phyloP scores from a whole-genome alignment of 2,888 invertebrate species.

The Hirudinaria manillensis region DNA sequence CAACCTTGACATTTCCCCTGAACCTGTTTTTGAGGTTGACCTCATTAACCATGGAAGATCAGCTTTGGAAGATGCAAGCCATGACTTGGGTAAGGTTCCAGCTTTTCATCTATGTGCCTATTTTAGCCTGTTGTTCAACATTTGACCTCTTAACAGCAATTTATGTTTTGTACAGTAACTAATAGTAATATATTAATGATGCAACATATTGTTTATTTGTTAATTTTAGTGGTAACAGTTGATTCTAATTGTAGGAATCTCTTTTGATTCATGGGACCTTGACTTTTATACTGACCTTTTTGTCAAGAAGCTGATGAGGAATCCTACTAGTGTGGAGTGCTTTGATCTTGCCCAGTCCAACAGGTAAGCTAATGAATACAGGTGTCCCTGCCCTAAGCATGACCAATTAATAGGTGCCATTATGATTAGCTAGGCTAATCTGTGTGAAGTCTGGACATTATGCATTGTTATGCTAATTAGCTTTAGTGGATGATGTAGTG shows the following conservation, averaged over 20 bases:
- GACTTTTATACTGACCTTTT: constrained; percentile 83
- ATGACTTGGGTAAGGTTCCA: constrained; percentile 62
- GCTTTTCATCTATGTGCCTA: neutral
- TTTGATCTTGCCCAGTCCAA: constrained; percentile 97
- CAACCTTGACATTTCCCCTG: constrained; percentile 59
- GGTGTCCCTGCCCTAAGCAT: too few species aligned
- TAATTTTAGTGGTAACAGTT: neutral
- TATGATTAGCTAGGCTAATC: too few species aligned
- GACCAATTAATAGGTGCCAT: too few species aligned
- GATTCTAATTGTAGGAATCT: constrained; percentile 60
- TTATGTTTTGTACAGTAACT: neutral
- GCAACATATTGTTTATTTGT: neutral
- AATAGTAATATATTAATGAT: too few species aligned
- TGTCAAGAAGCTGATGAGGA: constrained; percentile 71
- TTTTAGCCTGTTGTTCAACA: neutral
- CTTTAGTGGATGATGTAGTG: too few species aligned
- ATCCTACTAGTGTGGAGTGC: constrained; percentile 93
- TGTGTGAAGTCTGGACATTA: too few species aligned
- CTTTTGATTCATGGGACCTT: constrained; percentile 87
- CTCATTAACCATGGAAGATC: constrained; percentile 69
- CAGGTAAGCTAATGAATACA: constrained; percentile 54
- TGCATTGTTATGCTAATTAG: too few species aligned
- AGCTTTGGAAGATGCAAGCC: constrained; percentile 76
- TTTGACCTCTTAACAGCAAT: neutral
- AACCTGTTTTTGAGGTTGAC: constrained; percentile 77